A percentile compares a stretch with the other conserved stretches of the same genome.
These are phyloP conservation scores for Lordiphosa clarofinis DNA, from an alignment of 1,140 invertebrate species.

Conservation along the genomic window DNA sequence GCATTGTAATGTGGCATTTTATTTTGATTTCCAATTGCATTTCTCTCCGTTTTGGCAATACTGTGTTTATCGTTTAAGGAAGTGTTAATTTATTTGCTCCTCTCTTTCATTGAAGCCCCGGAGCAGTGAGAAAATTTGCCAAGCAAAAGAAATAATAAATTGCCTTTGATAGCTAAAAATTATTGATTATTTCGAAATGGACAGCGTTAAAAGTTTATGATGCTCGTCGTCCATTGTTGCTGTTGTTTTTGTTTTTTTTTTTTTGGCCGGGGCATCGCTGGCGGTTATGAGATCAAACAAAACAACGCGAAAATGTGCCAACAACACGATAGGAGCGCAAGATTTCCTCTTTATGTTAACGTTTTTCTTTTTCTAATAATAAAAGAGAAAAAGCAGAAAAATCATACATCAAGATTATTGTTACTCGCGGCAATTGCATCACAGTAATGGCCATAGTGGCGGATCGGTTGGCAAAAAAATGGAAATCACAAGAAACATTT, in stretches of 20 bases:
- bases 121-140: slow-evolving; percentile 15
- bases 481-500: slow-evolving; percentile 76
- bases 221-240: slow-evolving; percentile 30
- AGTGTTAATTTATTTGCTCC: slow-evolving; percentile 75
- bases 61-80: slow-evolving; percentile 74
- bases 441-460: slow-evolving; percentile 60
- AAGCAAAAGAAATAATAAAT: slow-evolving; percentile 63
- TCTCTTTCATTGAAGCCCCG: slow-evolving; percentile 24
- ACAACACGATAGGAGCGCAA: slow-evolving; percentile 70
- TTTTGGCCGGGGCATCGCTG: slow-evolving; percentile 51
- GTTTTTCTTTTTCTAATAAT: slow-evolving; percentile 62
- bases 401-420: slow-evolving; percentile 77
- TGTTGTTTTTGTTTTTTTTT: slow-evolving; percentile 36
- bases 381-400: slow-evolving; percentile 42
- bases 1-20: slow-evolving; percentile 45
- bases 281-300: slow-evolving; percentile 76
- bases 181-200: slow-evolving; percentile 78
- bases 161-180: slow-evolving; percentile 75
- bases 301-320: slow-evolving; percentile 68
- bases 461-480: slow-evolving; percentile 37
- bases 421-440: slow-evolving; percentile 77
- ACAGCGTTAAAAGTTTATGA: slow-evolving; percentile 74
- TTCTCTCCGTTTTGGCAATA: slow-evolving; percentile 23
- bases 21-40: slow-evolving; percentile 33
- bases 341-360: slow-evolving; percentile 66